These are phyloP conservation scores for Bedellia somnulentella DNA, from an alignment of 2,888 invertebrate genomes.

Conservation along the genomic window DNA sequence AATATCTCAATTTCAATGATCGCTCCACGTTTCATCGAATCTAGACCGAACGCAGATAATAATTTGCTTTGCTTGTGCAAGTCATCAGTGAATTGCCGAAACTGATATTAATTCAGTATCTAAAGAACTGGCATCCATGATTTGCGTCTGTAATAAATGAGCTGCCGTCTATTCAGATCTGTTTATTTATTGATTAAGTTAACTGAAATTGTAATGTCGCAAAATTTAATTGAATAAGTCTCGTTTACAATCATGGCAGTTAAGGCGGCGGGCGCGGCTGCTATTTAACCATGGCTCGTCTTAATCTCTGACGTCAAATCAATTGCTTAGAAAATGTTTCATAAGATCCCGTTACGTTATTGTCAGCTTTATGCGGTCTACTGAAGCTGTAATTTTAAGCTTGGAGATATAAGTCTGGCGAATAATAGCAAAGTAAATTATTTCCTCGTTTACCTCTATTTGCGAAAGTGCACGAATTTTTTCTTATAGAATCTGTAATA, in stretches of 20 bases:
- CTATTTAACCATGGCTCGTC: slow-evolving; percentile 25
- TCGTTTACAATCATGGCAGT: slow-evolving; percentile 57
- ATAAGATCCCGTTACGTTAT: slow-evolving; percentile 15
- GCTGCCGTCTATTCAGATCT: too few relatives aligned
- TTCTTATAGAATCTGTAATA: too few relatives aligned
- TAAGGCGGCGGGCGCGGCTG: slow-evolving; percentile 24
- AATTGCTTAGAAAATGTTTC: slow-evolving; percentile 49
- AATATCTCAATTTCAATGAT: slow-evolving; percentile 10
- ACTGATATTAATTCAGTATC: background rate
- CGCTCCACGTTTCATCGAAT: slow-evolving; percentile 4
- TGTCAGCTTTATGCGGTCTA: slow-evolving; percentile 19
- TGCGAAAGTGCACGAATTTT: slow-evolving; percentile 41
- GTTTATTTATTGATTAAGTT: too few relatives aligned
- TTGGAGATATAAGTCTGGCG: slow-evolving; percentile 19
- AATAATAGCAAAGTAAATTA: slow-evolving; percentile 53
- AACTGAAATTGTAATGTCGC: too few relatives aligned
- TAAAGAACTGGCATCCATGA: background rate
- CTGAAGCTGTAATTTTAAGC: slow-evolving; percentile 28
- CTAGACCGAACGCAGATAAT: background rate
- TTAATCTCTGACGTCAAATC: slow-evolving; percentile 51
- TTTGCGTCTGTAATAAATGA: slow-evolving; percentile 29
- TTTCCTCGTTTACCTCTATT: slow-evolving; percentile 40
- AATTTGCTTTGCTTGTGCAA: slow-evolving; percentile 1
- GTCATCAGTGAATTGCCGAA: background rate
- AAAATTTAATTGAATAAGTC: slow-evolving; percentile 56